A percentile compares a stretch with the other conserved stretches of the same genome.
Conservation (phyloP, 1,140 invertebrate species). For the Andricus grossulariae region DNA sequence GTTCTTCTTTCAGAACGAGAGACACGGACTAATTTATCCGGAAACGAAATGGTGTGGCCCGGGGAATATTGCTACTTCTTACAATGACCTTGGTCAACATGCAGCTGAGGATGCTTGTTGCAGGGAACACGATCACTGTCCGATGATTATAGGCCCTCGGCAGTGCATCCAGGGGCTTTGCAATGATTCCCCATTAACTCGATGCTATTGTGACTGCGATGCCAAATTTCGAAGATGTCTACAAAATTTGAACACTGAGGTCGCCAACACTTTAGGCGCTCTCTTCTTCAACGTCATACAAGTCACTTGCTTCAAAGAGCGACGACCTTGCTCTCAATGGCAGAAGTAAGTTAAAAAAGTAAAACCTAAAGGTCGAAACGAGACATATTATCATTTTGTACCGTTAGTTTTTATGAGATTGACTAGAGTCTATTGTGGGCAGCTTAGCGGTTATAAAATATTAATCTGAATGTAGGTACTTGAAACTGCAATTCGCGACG, state of each 20-base stretch:
- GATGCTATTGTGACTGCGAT: constrained; percentile 85
- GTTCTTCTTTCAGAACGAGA: constrained; percentile 31
- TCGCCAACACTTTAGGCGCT: constrained; percentile 82
- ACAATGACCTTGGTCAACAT: constrained; percentile 82
- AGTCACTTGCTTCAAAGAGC: constrained; percentile 81
- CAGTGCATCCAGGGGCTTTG: constrained; percentile 81
- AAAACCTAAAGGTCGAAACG: no score
- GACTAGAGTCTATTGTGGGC: no score
- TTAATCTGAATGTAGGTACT: no score
- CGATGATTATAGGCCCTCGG: constrained; percentile 77
- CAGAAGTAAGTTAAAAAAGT: constrained; percentile 76
- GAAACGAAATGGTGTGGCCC: constrained; percentile 87
- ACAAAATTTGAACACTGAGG: constrained; percentile 81
- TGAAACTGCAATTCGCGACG: no score
- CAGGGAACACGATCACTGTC: constrained; percentile 86
- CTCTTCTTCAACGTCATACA: constrained; percentile 84
- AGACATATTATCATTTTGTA: no score
- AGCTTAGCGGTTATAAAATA: no score
- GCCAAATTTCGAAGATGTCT: constrained; percentile 81
- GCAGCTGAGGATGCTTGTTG: constrained; percentile 83
- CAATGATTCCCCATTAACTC: constrained; percentile 82
- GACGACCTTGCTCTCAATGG: constrained; percentile 80
- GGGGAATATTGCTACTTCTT: constrained; percentile 79
- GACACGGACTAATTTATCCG: constrained; percentile 73
- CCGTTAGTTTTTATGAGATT: no score